These are phyloP conservation scores for Fopius arisanus DNA, from an alignment of 1,140 invertebrate species.

Conservation along the genomic window DNA sequence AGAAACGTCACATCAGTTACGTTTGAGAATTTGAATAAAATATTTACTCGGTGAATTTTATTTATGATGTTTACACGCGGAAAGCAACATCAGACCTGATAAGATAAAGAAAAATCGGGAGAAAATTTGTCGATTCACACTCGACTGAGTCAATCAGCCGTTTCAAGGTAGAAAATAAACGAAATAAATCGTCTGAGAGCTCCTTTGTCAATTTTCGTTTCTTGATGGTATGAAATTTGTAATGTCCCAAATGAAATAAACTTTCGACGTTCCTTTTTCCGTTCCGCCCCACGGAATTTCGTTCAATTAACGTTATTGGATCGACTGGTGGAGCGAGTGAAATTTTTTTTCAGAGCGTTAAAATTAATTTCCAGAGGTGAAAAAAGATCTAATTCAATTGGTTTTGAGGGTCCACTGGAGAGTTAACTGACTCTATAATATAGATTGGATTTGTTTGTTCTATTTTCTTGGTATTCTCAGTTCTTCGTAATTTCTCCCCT, in stretches of 20 bases:
- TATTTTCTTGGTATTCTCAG: background rate
- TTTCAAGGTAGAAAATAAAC: background rate
- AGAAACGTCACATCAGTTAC: background rate
- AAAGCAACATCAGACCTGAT: background rate
- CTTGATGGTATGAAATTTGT: background rate
- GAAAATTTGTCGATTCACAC: background rate
- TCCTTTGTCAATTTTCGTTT: background rate
- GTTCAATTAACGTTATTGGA: conserved; percentile 9
- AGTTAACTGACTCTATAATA: background rate
- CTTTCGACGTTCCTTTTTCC: background rate
- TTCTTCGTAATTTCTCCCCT: background rate
- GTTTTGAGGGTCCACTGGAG: background rate
- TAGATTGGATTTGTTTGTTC: background rate
- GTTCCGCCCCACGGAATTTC: background rate
- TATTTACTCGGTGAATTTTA: background rate
- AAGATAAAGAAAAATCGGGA: background rate
- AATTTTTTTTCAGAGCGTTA: background rate
- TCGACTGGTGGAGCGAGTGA: background rate
- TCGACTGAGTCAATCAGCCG: background rate
- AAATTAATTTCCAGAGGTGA: background rate
- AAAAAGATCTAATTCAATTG: conserved; percentile 9
- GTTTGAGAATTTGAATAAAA: background rate
- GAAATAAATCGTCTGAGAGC: background rate
- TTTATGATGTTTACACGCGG: background rate
- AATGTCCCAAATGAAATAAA: background rate